Conservation (phyloP, 2,113 vertebrate genomes). For the Ictidomys tridecemlineatus region DNA sequence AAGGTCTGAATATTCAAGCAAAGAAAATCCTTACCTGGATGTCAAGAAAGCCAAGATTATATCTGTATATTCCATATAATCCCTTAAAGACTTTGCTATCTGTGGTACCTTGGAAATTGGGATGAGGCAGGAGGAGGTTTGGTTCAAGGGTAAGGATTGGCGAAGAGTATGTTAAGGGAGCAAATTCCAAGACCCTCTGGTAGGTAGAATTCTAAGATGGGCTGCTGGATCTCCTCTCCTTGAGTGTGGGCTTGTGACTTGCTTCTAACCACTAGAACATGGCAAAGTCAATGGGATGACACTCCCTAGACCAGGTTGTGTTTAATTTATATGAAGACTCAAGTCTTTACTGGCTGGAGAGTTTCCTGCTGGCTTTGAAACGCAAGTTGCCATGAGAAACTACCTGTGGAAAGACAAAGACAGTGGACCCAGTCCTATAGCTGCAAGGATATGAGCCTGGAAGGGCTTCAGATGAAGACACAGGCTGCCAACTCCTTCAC, state of each 20-base stretch:
- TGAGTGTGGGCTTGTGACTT: neutral
- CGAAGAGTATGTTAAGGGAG: neutral
- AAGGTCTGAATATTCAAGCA: neutral
- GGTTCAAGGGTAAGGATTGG: neutral
- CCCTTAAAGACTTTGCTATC: too few species aligned
- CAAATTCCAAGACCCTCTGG: neutral
- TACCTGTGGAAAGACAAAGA: neutral
- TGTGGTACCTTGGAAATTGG: neutral
- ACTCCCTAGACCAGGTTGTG: neutral
- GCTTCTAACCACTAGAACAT: neutral
- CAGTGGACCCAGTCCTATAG: neutral
- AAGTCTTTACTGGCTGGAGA: neutral
- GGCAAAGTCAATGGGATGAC: neutral
- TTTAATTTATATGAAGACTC: neutral
- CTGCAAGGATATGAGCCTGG: neutral
- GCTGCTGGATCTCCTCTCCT: neutral
- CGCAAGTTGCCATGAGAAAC: neutral
- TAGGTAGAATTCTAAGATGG: neutral
- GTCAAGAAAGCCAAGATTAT: neutral
- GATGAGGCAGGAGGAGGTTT: neutral
- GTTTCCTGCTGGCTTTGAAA: neutral
- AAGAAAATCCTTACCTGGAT: neutral
- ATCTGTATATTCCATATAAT: fast-evolving
- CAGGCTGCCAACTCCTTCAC: neutral
- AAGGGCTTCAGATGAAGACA: neutral